phyloP scores from a whole-genome alignment of 35 echinoderm and acorn worm species.

The Stichopus chloronotus region DNA sequence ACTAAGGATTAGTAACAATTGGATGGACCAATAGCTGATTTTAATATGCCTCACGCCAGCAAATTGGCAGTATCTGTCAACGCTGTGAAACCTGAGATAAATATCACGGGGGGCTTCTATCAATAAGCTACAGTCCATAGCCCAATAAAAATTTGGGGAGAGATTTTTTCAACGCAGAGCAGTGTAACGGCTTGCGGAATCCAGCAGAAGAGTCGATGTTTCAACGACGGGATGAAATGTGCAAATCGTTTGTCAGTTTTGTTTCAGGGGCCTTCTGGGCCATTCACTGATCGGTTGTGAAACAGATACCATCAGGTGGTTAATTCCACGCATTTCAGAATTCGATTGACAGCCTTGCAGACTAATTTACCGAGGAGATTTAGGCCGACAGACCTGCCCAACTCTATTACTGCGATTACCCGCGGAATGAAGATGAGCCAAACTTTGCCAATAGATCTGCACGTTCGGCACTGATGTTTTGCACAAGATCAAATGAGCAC shows the following conservation, averaged over 20 bases:
- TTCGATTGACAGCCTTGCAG: not conserved
- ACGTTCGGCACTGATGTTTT: too few species aligned
- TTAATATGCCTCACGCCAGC: conserved; percentile 8
- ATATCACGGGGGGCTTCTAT: not conserved
- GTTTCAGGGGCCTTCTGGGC: not conserved
- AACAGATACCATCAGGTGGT: not conserved
- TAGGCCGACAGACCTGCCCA: not conserved
- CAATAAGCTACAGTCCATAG: conserved; percentile 1
- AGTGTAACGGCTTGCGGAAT: conserved; percentile 11
- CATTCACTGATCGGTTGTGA: not conserved
- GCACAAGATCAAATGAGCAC: too few species aligned
- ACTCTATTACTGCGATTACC: not conserved
- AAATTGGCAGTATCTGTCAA: conserved; percentile 45
- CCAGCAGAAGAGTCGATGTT: not conserved
- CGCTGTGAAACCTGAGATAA: not conserved
- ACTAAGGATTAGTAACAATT: too few species aligned
- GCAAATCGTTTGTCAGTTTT: not conserved
- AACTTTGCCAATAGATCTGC: not conserved
- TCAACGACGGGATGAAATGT: too few species aligned
- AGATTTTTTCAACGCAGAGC: not conserved
- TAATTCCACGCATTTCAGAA: not conserved
- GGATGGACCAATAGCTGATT: not conserved
- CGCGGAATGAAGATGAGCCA: not conserved
- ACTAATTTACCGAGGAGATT: not conserved
- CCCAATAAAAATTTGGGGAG: conserved; percentile 33